Conservation (phyloP, 2,888 invertebrate genomes). For the Tuta absoluta region DNA sequence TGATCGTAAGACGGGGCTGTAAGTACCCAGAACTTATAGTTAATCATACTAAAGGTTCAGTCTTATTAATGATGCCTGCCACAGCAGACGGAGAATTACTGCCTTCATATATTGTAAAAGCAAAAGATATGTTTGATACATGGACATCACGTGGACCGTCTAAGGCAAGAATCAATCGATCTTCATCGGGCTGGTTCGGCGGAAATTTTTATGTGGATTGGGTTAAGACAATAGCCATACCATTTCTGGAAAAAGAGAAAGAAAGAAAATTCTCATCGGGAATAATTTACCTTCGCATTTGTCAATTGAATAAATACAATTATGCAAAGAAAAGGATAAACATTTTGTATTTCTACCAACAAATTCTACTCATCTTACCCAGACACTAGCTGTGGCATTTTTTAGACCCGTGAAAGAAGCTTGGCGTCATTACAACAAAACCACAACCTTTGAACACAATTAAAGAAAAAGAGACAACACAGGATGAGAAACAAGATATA, state of each 20-base stretch:
- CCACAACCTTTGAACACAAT: no score
- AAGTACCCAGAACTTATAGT: slow-evolving; percentile 47
- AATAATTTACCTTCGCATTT: slow-evolving; percentile 53
- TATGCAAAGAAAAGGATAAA: slow-evolving; percentile 48
- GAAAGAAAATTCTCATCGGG: slow-evolving; percentile 52
- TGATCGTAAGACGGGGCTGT: no score
- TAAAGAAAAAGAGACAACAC: no score
- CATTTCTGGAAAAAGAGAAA: slow-evolving; percentile 40
- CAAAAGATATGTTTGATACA: slow-evolving; percentile 50
- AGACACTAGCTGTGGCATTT: slow-evolving; percentile 48
- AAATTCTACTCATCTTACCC: slow-evolving; percentile 47
- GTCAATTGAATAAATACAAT: slow-evolving; percentile 39
- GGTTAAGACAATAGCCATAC: slow-evolving; percentile 40
- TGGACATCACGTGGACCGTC: slow-evolving; percentile 56
- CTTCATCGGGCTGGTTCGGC: slow-evolving; percentile 57
- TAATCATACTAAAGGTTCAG: slow-evolving; percentile 41
- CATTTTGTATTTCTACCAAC: slow-evolving; percentile 46
- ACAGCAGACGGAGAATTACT: slow-evolving; percentile 51
- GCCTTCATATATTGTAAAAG: slow-evolving; percentile 59
- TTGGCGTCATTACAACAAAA: no score
- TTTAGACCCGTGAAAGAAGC: slow-evolving; percentile 30
- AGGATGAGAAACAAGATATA: no score
- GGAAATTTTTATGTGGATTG: slow-evolving; percentile 48
- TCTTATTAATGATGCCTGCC: slow-evolving; percentile 54
- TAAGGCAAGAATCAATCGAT: slow-evolving; percentile 52